Evolutionary conservation across 2,797 vertebrate species (phyloP).

Genomic region (Crocodylus rhombifer): DNA sequence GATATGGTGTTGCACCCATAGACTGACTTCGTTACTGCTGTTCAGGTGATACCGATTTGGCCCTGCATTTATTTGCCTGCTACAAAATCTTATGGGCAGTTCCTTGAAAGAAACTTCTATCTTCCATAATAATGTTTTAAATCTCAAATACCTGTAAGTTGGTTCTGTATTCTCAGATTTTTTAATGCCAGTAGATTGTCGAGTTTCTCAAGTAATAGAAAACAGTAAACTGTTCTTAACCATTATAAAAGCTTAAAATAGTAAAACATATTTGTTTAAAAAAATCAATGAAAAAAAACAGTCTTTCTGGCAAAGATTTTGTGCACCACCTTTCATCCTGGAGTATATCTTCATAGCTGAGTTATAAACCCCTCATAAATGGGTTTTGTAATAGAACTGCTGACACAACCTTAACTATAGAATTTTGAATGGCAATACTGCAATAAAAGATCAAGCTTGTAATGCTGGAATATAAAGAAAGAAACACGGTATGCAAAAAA

Average conservation of each 20-base stretch:
- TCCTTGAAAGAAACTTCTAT: not conserved
- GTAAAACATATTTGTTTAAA: slow-evolving; percentile 69
- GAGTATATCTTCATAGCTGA: slow-evolving; percentile 53
- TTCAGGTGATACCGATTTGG: not conserved
- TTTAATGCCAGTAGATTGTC: slow-evolving; percentile 58
- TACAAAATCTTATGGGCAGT: not conserved
- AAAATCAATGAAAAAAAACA: slow-evolving; percentile 53
- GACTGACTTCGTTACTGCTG: not conserved
- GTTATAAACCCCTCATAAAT: slow-evolving; percentile 42
- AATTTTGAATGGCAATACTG: slow-evolving; percentile 39
- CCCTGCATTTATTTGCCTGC: not conserved
- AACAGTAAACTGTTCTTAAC: slow-evolving; percentile 48
- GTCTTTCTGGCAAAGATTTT: slow-evolving; percentile 37
- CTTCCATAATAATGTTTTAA: slow-evolving; percentile 8
- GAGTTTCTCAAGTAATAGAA: slow-evolving; percentile 46
- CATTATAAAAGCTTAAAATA: slow-evolving; percentile 71
- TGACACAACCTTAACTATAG: slow-evolving; percentile 58
- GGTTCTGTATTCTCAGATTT: slow-evolving; percentile 28
- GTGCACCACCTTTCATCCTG: slow-evolving; percentile 31
- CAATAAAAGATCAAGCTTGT: slow-evolving; percentile 43
- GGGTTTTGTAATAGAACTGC: slow-evolving; percentile 52
- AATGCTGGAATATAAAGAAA: slow-evolving; percentile 31
- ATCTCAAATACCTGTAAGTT: slow-evolving; percentile 35
- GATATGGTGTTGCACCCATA: not conserved
- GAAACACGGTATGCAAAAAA: slow-evolving; percentile 1